phyloP scores from a whole-genome alignment of 2,113 vertebrate genomes.

The Perca schrenkii region DNA sequence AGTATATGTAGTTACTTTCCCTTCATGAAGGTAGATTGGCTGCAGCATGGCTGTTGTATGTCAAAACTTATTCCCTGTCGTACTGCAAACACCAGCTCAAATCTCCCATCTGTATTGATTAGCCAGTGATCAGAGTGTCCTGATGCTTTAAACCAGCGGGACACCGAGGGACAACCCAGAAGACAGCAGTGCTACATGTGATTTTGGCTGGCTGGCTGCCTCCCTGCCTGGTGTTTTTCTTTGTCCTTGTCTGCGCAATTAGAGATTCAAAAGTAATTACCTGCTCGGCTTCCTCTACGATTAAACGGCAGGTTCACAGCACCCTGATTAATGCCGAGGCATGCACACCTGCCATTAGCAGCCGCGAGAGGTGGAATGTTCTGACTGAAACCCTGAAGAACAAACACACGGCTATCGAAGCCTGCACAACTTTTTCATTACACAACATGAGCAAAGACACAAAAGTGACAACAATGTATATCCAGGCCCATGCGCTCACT shows the following conservation, averaged over 20 bases:
- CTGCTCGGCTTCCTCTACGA: constrained; percentile 94
- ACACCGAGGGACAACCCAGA: not conserved
- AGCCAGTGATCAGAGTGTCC: not conserved
- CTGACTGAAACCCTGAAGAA: constrained; percentile 90
- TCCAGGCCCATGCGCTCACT: not conserved
- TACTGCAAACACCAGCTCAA: not conserved
- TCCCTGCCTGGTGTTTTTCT: constrained; percentile 49
- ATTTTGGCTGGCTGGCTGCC: constrained; percentile 74
- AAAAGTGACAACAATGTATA: not conserved
- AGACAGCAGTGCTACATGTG: constrained; percentile 71
- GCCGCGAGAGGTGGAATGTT: constrained; percentile 88
- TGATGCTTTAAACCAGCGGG: not conserved
- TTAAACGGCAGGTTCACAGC: constrained; percentile 86
- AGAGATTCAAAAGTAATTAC: constrained; percentile 96
- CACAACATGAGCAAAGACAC: constrained; percentile 18
- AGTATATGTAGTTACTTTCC: not conserved
- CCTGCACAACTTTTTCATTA: constrained; percentile 11
- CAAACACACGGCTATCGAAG: constrained; percentile 60
- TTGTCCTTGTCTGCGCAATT: constrained; percentile 88
- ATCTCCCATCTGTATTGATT: not conserved
- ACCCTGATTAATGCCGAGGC: constrained; percentile 94
- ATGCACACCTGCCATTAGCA: constrained; percentile 91
- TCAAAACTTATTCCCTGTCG: not conserved
- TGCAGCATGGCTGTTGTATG: not conserved
- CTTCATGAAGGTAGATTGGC: not conserved